Base-by-base conservation (phyloP, 2,113 vertebrate species). In the Epinephelus cyanopodus region DNA sequence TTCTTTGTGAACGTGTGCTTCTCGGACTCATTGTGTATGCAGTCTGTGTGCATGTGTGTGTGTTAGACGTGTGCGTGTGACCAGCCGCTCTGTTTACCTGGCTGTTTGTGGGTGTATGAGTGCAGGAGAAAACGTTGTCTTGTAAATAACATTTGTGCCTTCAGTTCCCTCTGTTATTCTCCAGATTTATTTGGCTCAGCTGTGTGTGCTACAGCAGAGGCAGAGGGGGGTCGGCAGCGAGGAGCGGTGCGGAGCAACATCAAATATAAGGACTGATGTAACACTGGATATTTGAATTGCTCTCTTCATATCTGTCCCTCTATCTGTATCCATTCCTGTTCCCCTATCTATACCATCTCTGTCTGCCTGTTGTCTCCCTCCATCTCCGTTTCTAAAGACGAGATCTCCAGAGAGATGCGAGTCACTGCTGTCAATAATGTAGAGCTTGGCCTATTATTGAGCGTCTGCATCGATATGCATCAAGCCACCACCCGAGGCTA, bases 401-500 rank as follows among this genome's bases (percentile, higher is more conserved):
- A 54, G 17, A 5, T 65, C 83, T 74, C 72, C 74, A 61, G 64
- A 68, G 81, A 73, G 27, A 61, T 4, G 13, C 11, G 66, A 86
- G 76, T 68, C 50, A 2, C 67, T 6, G 67, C 82, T 48, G 89
- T 92, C 92, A 81, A 88, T 93, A 88, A 73, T 17, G 65, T 1
- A 6, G 27, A 73, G 77, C 87, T 87, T 18, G 25, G 86, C 58
- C 76, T 47, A 21, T 87, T 91, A 91, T 91, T 54, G 90, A 93
- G 79, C 63, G 79, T 83, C 87, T 45, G 82, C 86, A 67, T 86
- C 90, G 60, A 90, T 93, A 91, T 56, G 71, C 80, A 89, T 93
- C 89, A 83, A 83, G 72, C 68, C 60, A 21, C 81, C 69, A 54
- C 84, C 90, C 6, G 27, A 74, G 86, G 88, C 87, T 65, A 66